Base-by-base conservation (phyloP, 35 echinoderm and acorn worm genomes). In the Hemicentrotus pulcherrimus region DNA sequence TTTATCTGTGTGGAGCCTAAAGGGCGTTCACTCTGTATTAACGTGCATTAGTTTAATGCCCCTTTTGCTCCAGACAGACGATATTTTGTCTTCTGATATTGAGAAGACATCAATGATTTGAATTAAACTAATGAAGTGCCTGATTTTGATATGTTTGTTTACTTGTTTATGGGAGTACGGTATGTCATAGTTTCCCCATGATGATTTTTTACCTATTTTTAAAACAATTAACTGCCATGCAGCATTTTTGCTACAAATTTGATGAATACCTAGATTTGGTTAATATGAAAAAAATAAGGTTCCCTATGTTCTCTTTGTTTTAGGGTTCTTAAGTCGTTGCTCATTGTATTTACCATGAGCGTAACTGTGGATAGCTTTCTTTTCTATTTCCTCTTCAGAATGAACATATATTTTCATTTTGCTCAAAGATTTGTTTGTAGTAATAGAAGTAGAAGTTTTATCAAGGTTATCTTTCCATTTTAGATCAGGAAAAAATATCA, bases 131-230 rank as follows among this genome's bases (percentile, higher is more conserved):
- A 78, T 78, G 65, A 78, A 78, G 65, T 78, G 65, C 65, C 65
- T 78, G 65, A 78, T 78, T 78, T 78, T 78, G 24, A 22, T 78
- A 78, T 78, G 65, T 78, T 55, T 78, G 65, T 78, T 78, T 78
- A 28, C 28, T 22, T 78, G 28, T n/a, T 15, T 71, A 24, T 28
- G 24, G 61, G 61, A 71, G 61, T 71, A 71, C 28, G 61, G 61
- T 71, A 71, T 71, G 61, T 28, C 24, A 28, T 22, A n/a, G 19
- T 24, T n/a, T 55, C 61, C 65, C 65, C 65, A 78, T 78, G 19
- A n/a, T 78, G 7, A 78, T 78, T 78, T 22, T n/a, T 78, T 78
- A 28, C 65, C 7, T 6, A 11, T 59, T 59, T 59, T 13, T 11
- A 9, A 59, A 59, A 59, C 16, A n/a, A 28, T 78, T 22, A 28